Evolutionary conservation across 2,797 vertebrate species (phyloP), one percentile per base, ranked within the genome.

Genomic region (Oreochromis mossambicus): DNA sequence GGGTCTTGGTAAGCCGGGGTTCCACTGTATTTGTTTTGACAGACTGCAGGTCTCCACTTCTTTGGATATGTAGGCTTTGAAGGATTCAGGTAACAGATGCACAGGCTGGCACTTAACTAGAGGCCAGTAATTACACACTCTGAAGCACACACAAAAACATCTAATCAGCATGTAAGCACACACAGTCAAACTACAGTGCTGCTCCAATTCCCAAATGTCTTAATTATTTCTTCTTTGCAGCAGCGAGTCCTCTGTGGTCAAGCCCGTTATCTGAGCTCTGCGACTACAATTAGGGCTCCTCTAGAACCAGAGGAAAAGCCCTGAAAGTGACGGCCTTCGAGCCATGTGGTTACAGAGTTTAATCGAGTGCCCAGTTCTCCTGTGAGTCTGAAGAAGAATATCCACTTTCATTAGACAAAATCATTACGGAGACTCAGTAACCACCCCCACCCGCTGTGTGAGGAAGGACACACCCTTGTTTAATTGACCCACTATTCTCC

Each of bases 21-120:
- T 26, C 26, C 26, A 26, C 26, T 26, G 26, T 26, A 14, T 87
- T 77, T 55, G 50, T 79, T 85, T 87, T 88, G 76, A 86, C 73
- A 81, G 48, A 63, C 78, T 66, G 76, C 34, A 83, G 76, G 46
- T 81, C 12, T 26, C 54, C 63, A 7, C 82, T 86, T 77, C 70
- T 86, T 81, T 83, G 75, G 78, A 84, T 81, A 19, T 52, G 77
- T 32, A 48, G 83, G 48, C 82, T 91, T 91, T 88, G 80, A 91
- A 85, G 52, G 81, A 83, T 88, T 77, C 86, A 83, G 87, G 81
- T 92, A 90, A 83, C 89, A 92, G 85, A 89, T 92, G 90, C 77
- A 84, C 70, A 87, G 66, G 83, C 83, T 82, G 86, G 83, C 81
- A 83, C 68, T 79, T 77, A 86, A 86, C 63, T 82, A 84, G 51